A percentile compares a stretch with the other conserved stretches of the same genome.
These are phyloP conservation scores for Polymixis lichenea DNA, from an alignment of 2,888 invertebrate genomes.

Conservation along the genomic window DNA sequence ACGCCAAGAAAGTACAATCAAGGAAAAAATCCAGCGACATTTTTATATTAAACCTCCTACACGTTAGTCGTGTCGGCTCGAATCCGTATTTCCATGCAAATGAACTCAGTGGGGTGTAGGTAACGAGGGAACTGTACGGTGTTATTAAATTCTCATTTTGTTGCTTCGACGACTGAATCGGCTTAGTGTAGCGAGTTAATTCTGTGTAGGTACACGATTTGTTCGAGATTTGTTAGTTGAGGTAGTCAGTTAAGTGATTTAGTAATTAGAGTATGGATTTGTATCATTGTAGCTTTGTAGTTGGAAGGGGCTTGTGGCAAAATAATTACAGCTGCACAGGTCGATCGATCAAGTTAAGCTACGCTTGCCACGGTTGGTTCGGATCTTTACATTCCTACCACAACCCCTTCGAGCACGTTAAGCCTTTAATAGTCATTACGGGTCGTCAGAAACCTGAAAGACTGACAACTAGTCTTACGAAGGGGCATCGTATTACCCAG, in stretches of 20 bases:
- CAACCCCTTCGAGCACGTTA: no score
- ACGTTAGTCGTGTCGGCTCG: conserved; percentile 59
- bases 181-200: conserved; percentile 35
- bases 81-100: conserved; percentile 72
- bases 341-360: no score
- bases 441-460: no score
- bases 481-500: no score
- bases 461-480: no score
- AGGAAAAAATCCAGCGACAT: conserved; percentile 41
- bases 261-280: background rate
- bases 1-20: conserved; percentile 50
- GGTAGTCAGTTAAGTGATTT: background rate
- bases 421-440: background rate
- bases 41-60: conserved; percentile 53
- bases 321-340: background rate
- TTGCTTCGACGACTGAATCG: conserved; percentile 54
- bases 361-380: no score
- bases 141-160: conserved; percentile 72
- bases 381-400: no score
- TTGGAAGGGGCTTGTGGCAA: no score
- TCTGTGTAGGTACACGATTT: conserved; percentile 13
- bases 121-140: conserved; percentile 61
- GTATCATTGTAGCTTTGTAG: no score
- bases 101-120: conserved; percentile 61
- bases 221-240: conserved; percentile 2